Conservation (phyloP, 92 coral and sea anemone species). For the Umimayanthus kanabou region DNA sequence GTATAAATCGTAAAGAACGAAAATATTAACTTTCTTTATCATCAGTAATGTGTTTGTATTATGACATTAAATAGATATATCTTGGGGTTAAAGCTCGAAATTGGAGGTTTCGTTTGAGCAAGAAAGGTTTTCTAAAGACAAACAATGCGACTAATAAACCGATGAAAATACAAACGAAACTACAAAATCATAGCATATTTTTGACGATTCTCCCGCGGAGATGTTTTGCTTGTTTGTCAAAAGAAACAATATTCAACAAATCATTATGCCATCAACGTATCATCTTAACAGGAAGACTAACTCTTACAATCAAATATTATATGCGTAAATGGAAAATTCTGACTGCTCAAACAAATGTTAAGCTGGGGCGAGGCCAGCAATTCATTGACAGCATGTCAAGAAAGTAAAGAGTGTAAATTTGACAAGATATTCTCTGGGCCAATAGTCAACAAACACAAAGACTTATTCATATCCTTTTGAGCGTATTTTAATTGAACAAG, state of each 20-base stretch:
- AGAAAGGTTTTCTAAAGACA: neutral
- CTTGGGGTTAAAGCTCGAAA: conserved; percentile 10
- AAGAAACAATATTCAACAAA: neutral
- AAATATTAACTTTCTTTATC: conserved; percentile 59
- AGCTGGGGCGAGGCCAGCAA: conserved; percentile 13
- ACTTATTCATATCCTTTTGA: conserved; percentile 46
- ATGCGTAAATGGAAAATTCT: conserved; percentile 15
- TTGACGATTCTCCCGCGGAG: neutral
- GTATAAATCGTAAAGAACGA: conserved; percentile 51
- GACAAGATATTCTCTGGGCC: conserved; percentile 41
- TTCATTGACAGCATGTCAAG: conserved; percentile 43
- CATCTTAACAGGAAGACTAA: conserved; percentile 10
- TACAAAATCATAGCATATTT: neutral
- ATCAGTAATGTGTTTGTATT: conserved; percentile 39
- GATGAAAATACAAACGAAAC: neutral
- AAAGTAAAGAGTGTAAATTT: conserved; percentile 32
- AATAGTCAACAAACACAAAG: conserved; percentile 41
- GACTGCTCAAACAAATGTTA: conserved; percentile 28
- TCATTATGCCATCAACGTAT: conserved; percentile 11
- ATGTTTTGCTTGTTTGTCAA: neutral
- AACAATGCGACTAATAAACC: conserved; percentile 6
- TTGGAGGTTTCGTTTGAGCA: conserved; percentile 5
- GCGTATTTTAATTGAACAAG: conserved; percentile 42
- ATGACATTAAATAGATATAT: conserved; percentile 37
- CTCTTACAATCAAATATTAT: conserved; percentile 6